phyloP scores from a whole-genome alignment of 2,113 vertebrate genomes.

The Equus quagga region DNA sequence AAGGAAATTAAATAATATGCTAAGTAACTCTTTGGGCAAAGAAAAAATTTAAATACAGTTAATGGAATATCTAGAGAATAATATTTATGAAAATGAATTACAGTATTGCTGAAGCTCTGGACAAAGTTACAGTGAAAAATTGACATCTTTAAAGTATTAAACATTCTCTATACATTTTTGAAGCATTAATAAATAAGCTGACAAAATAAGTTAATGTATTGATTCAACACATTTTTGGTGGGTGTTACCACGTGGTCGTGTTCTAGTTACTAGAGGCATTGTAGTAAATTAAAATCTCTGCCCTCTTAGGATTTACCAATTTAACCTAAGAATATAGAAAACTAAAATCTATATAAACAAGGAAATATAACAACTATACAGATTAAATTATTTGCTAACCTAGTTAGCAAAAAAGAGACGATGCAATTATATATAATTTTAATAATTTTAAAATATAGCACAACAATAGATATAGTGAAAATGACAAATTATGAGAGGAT shows the following conservation, averaged over 20 bases:
- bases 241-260: background rate
- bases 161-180: background rate
- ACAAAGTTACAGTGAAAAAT: background rate
- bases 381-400: background rate
- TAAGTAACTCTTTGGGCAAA: background rate
- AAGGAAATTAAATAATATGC: background rate
- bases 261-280: rapidly evolving
- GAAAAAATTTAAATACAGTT: background rate
- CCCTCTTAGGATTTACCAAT: background rate
- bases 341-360: background rate
- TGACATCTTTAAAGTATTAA: background rate
- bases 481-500: background rate
- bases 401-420: background rate
- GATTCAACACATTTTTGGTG: background rate
- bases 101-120: background rate
- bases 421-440: background rate
- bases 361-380: too few relatives aligned
- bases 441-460: background rate
- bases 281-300: background rate
- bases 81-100: background rate
- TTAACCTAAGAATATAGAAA: background rate
- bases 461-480: background rate
- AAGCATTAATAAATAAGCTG: background rate
- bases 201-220: background rate
- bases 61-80: background rate